These are phyloP conservation scores for Daubentonia madagascariensis DNA, from an alignment of 2,113 vertebrate species.

Conservation along the genomic window DNA sequence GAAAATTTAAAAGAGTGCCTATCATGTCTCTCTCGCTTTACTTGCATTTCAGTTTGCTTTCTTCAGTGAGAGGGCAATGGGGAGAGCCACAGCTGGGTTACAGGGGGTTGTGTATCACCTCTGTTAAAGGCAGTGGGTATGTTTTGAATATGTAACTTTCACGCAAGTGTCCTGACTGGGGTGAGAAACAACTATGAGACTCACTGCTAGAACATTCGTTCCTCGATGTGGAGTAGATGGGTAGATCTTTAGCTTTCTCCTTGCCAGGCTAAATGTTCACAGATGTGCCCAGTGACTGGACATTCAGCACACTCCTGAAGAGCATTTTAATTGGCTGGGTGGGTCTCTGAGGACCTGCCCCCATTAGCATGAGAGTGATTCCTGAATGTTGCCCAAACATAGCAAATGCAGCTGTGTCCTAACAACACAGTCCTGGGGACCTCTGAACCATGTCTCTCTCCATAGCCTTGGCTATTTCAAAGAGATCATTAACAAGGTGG, in stretches of 20 bases:
- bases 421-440: constrained; percentile 8
- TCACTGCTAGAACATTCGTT: not conserved
- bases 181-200: not conserved
- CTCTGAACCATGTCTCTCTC: constrained; percentile 46
- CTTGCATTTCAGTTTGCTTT: not conserved
- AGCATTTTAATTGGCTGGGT: constrained; percentile 58
- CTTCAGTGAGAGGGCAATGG: not conserved
- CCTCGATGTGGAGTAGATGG: not conserved
- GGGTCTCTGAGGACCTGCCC: constrained; percentile 49
- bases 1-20: not conserved
- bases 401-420: constrained; percentile 20
- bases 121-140: not conserved
- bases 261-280: not conserved
- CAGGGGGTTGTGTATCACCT: not conserved
- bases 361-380: constrained; percentile 57
- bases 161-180: not conserved
- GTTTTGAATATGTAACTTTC: not conserved
- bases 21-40: not conserved
- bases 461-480: constrained; percentile 49
- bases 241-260: not conserved
- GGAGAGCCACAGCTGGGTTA: not conserved
- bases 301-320: not conserved
- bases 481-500: constrained; percentile 75
- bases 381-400: constrained; percentile 46
- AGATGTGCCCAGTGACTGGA: constrained; percentile 24